phyloP scores from a whole-genome alignment of 1,140 invertebrate genomes.

The Planococcus citri region DNA sequence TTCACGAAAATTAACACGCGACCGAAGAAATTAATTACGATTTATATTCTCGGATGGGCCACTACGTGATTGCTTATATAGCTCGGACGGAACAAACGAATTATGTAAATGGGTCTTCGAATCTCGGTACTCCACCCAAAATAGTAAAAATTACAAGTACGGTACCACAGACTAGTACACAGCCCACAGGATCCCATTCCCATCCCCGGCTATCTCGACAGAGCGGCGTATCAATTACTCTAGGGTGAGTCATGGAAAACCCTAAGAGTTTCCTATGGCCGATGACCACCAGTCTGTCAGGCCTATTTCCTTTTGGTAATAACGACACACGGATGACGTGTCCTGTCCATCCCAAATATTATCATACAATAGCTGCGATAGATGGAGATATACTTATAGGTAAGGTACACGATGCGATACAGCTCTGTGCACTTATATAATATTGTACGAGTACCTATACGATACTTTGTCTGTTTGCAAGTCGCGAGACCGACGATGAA shows the following conservation, averaged over 20 bases:
- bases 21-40: neutral
- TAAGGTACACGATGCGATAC: too few relatives aligned
- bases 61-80: neutral
- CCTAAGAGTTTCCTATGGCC: neutral
- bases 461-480: too few relatives aligned
- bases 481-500: too few relatives aligned
- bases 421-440: too few relatives aligned
- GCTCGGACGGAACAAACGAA: constrained; percentile 9
- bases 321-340: neutral
- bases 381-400: too few relatives aligned
- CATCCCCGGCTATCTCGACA: too few relatives aligned
- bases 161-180: too few relatives aligned
- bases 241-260: neutral
- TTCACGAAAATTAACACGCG: neutral
- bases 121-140: constrained; percentile 13
- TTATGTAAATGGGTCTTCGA: constrained; percentile 10
- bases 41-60: neutral
- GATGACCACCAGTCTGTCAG: neutral
- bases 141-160: too few relatives aligned
- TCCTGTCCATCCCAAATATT: constrained; percentile 6
- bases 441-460: too few relatives aligned
- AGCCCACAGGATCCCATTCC: too few relatives aligned
- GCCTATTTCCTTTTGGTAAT: neutral
- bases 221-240: neutral
- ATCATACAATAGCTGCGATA: neutral